Conservation (phyloP, 2,888 invertebrate species). For the Cheilosia vulpina region DNA sequence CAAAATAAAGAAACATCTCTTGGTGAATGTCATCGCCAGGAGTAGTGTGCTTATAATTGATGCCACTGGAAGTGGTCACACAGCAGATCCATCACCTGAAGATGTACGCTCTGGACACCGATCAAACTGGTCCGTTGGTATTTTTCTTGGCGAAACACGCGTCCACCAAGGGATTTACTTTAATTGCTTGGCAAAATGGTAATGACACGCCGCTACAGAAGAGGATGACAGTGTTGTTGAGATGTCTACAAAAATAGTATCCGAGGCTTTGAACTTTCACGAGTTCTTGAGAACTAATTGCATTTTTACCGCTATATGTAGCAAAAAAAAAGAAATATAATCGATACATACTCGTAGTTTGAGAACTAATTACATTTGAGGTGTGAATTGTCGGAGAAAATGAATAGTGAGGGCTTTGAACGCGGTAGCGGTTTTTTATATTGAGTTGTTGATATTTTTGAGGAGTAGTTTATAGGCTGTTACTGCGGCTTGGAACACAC, state of each 20-base stretch:
- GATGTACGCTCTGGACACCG: conserved; percentile 20
- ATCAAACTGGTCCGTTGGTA: conserved; percentile 49
- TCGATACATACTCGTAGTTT: not conserved
- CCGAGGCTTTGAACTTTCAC: conserved; percentile 45
- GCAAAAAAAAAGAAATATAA: not conserved
- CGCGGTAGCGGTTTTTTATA: too few relatives aligned
- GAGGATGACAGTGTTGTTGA: conserved; percentile 13
- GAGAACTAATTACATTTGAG: not conserved
- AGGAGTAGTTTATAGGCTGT: too few relatives aligned
- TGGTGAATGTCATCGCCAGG: conserved; percentile 5
- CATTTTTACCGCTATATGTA: conserved; percentile 56
- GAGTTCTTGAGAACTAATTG: conserved; percentile 67
- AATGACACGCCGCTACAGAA: conserved; percentile 40
- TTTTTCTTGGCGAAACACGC: not conserved
- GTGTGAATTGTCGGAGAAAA: too few relatives aligned
- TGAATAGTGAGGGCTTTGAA: not conserved
- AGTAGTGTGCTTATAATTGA: conserved; percentile 51
- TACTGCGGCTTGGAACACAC: too few relatives aligned
- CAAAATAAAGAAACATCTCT: conserved; percentile 32
- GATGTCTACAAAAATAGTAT: conserved; percentile 5
- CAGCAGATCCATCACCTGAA: conserved; percentile 51
- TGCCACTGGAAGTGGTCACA: conserved; percentile 34
- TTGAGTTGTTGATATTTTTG: too few relatives aligned
- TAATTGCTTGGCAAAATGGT: conserved; percentile 38
- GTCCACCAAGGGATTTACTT: conserved; percentile 3